Evolutionary conservation across 2,888 invertebrate genomes (phyloP).

Genomic region (Hedya salicella): DNA sequence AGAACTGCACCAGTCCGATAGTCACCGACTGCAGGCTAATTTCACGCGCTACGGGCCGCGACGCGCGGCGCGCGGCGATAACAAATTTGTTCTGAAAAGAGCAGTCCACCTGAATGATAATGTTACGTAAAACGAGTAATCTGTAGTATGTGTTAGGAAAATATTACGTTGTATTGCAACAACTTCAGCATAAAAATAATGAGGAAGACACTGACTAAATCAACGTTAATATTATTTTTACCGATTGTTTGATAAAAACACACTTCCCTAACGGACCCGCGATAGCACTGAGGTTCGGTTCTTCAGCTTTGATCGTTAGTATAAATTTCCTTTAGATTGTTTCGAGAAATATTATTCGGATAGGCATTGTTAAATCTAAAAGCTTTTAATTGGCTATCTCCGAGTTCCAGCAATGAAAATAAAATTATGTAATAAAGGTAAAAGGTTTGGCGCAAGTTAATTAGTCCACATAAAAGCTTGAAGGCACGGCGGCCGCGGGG

Average conservation of each 20-base stretch:
- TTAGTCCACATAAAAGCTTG: constrained; percentile 20
- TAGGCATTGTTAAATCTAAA: neutral
- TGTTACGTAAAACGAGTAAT: neutral
- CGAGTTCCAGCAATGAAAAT: neutral
- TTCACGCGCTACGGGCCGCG: neutral
- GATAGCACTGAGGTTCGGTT: neutral
- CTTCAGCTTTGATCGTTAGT: constrained; percentile 6
- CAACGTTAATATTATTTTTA: neutral
- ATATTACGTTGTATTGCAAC: too few species aligned
- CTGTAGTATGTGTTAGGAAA: neutral
- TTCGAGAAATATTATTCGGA: neutral
- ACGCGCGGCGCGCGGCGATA: neutral
- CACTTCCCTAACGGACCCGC: neutral
- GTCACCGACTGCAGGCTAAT: neutral
- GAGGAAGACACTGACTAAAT: neutral
- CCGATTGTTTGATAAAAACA: neutral
- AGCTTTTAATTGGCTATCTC: constrained; percentile 1
- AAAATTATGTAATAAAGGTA: constrained; percentile 29
- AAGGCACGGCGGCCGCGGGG: neutral
- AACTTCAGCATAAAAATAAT: neutral
- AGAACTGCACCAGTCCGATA: too few species aligned
- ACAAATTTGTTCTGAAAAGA: neutral
- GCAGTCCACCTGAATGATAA: too few species aligned
- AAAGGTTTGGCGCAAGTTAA: constrained; percentile 30
- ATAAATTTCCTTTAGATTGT: neutral